Evolutionary conservation across 2,797 vertebrate genomes (phyloP).

Genomic region (Sebastes ruberrimus): DNA sequence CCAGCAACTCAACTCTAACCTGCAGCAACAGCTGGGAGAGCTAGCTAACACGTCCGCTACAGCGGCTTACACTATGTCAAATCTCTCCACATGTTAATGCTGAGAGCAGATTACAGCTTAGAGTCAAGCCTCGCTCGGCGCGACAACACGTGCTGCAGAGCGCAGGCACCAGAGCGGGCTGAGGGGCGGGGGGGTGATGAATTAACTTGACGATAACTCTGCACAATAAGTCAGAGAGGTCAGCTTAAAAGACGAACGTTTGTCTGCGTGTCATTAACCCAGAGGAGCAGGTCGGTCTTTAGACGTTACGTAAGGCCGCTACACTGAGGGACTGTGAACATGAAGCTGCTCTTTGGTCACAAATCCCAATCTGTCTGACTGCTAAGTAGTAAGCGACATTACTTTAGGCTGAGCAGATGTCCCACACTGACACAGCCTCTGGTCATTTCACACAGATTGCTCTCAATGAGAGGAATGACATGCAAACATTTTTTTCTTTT

Average conservation of each 20-base stretch:
- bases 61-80: slow-evolving; percentile 57
- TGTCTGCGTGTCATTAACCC: slow-evolving; percentile 40
- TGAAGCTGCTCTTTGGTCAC: slow-evolving; percentile 33
- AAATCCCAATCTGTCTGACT: slow-evolving; percentile 56
- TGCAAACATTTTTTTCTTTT: not conserved
- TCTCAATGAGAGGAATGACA: slow-evolving; percentile 1
- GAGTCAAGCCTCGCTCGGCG: slow-evolving; percentile 18
- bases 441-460: slow-evolving; percentile 44
- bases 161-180: slow-evolving; percentile 1
- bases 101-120: slow-evolving; percentile 63
- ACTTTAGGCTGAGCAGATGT: slow-evolving; percentile 66
- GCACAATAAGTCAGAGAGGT: slow-evolving; percentile 19
- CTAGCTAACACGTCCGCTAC: slow-evolving; percentile 15
- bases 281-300: slow-evolving; percentile 34
- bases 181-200: slow-evolving; percentile 4
- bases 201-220: slow-evolving; percentile 22
- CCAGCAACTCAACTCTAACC: slow-evolving; percentile 39
- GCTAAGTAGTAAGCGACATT: slow-evolving; percentile 36
- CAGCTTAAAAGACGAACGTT: slow-evolving; percentile 23
- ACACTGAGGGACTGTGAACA: slow-evolving; percentile 12
- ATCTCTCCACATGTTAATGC: slow-evolving; percentile 54
- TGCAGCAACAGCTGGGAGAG: slow-evolving; percentile 55
- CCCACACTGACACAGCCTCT: slow-evolving; percentile 37
- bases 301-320: slow-evolving; percentile 57
- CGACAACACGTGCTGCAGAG: slow-evolving; percentile 30